Conservation (phyloP, 2,797 vertebrate genomes). For the Zenarchopterus dispar region DNA sequence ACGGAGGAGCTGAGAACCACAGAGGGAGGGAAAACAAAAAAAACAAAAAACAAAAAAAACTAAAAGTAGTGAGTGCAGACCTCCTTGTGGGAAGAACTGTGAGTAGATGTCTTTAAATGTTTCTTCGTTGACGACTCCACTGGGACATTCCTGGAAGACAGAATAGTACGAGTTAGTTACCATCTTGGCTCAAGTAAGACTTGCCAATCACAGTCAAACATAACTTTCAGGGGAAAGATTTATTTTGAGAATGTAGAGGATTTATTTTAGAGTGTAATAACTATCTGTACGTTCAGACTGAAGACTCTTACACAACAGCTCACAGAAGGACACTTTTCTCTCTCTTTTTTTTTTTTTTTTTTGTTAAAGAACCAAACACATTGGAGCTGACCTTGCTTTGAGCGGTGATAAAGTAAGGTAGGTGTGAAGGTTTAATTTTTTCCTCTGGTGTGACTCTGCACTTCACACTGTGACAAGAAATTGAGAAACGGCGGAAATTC, state of each 20-base stretch:
- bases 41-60: neutral
- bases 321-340: neutral
- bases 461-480: conserved; percentile 32
- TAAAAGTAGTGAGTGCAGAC: conserved; percentile 78
- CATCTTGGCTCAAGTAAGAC: neutral
- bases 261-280: neutral
- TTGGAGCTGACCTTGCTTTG: conserved; percentile 37
- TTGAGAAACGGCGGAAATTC: conserved; percentile 29
- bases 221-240: neutral
- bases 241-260: neutral
- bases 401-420: conserved; percentile 29
- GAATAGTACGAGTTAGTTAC: neutral
- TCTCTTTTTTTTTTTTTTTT: conserved; percentile 24
- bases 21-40: too few species aligned
- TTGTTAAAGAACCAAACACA: conserved; percentile 22
- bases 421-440: conserved; percentile 24
- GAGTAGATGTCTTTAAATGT: conserved; percentile 99
- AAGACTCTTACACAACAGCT: conserved; percentile 28
- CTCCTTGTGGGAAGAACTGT: conserved; percentile 99
- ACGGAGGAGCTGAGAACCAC: neutral
- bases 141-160: conserved; percentile 92
- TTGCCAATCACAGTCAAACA: neutral
- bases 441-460: conserved; percentile 17
- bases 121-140: conserved; percentile 97
- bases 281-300: neutral